Conservation (phyloP, 2,797 vertebrate genomes). For the Prunella strophiata region DNA sequence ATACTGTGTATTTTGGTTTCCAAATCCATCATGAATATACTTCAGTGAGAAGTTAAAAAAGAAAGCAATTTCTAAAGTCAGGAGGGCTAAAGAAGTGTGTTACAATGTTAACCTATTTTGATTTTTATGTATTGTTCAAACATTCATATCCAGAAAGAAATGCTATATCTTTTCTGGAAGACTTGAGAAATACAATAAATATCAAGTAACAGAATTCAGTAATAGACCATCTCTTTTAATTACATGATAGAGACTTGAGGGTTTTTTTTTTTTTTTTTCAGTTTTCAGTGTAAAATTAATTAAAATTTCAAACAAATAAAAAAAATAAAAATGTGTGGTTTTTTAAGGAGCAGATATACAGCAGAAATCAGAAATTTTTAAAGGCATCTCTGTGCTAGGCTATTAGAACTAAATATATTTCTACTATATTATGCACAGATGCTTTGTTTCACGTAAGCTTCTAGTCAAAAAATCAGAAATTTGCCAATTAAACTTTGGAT, state of each 20-base stretch:
- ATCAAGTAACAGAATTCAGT: background rate
- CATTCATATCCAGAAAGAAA: background rate
- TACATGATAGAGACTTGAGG: background rate
- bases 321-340: background rate
- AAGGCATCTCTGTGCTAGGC: background rate
- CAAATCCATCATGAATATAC: background rate
- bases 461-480: background rate
- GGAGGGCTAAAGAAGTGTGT: accelerated
- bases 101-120: background rate
- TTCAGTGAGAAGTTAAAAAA: background rate
- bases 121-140: background rate
- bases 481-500: background rate
- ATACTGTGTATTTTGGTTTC: background rate
- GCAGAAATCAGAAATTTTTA: background rate
- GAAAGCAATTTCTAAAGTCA: background rate
- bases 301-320: background rate
- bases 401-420: background rate
- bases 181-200: background rate
- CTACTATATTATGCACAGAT: background rate
- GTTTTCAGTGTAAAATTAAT: background rate
- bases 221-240: background rate
- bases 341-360: background rate
- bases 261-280: background rate
- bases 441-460: background rate
- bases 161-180: background rate